Evolutionary conservation across 1,140 invertebrate genomes (phyloP), one percentile per base, ranked within the genome.

Genomic region (Euura saliciscinereae): DNA sequence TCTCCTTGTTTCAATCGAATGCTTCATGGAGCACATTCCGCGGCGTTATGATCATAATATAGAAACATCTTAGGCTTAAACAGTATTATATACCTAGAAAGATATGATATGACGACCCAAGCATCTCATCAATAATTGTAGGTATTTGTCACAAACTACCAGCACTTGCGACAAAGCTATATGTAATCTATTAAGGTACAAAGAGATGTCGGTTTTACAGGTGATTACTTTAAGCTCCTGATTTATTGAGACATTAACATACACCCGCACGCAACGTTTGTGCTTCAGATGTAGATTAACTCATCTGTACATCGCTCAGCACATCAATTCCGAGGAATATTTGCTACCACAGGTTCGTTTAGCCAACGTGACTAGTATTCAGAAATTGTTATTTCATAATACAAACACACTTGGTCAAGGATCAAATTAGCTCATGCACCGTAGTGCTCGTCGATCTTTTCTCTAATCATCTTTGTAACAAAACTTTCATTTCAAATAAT

Each of bases 181-280:
- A 69, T 77, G 75, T 78, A 82, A 80, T 81, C 77, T 80, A 80
- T 65, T 79, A 81, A 83, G 77, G 75, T 84, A 83, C 79, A 83
- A 83, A 83, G 77, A 82, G 75, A 44, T 69, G 11, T 69, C 68
- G 11, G 10, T 69, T 69, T 46, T 44, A 77, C 76, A 80, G 72
- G 78, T 77, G 74, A 74, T 76, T 81, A 76, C 66, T 79, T 80
- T 82, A 84, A 84, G 80, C 81, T 83, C 82, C 51, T 3, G 13
- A 59, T 59, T 59, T 59, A 59, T n/a, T 59, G 3, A 59, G 10
- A 59, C 13, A 28, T 59, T 59, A 59, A 59, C 51, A 5, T 59
- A 59, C 28, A 28, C 13, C 13, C 10, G 13, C 28, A 28, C 51
- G 13, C 51, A 59, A 28, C 13, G 51, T 6, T 59, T 59, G 6